Evolutionary conservation across 1,140 invertebrate species (phyloP), one percentile per base, ranked within the genome.

Genomic region (Musca domestica): DNA sequence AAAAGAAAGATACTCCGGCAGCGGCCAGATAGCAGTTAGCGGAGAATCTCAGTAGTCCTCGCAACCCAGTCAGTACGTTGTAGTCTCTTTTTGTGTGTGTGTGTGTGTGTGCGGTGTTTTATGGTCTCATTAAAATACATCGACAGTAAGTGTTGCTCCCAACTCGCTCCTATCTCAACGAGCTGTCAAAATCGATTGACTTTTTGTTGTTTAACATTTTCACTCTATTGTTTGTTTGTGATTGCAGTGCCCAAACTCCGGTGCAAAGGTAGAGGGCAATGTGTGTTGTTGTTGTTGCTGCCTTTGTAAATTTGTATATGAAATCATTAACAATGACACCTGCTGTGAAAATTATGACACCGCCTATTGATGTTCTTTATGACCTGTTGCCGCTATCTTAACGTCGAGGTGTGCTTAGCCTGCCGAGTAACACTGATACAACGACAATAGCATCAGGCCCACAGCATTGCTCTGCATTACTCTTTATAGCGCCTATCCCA

Each of bases 281-380:
- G 34, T 54, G 48, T 66, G 48, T 19, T 64, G 41, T 19, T 64
- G 46, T 64, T 15, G 17, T 25, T 49, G 46, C 6, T 34, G 22
- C 17, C 3, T 27, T 61, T 34, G 56, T 47, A 25, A 34, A 54
- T 66, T 47, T 66, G 67, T 58, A 61, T 65, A 61, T 15, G 74
- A 77, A 75, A 76, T 77, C 77, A 78, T 78, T 78, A 78, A 71
- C 71, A 69, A 67, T 71, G 73, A 74, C 77, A 78, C 77, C 77
- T 79, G 77, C 77, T 79, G 77, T 77, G 77, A 79, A 79, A 79
- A 79, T 79, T 78, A 79, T 79, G 77, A 78, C 75, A 79, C 77
- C 77, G 77, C 75, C 77, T 78, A 75, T 76, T 74, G 76, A 74
- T 75, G 74, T 73, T 61, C 56, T 61, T 17, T 34, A 34, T 30